Evolutionary conservation across 2,888 invertebrate species (phyloP), one percentile per base, ranked within the genome.

Genomic region (Volucella bombylans): DNA sequence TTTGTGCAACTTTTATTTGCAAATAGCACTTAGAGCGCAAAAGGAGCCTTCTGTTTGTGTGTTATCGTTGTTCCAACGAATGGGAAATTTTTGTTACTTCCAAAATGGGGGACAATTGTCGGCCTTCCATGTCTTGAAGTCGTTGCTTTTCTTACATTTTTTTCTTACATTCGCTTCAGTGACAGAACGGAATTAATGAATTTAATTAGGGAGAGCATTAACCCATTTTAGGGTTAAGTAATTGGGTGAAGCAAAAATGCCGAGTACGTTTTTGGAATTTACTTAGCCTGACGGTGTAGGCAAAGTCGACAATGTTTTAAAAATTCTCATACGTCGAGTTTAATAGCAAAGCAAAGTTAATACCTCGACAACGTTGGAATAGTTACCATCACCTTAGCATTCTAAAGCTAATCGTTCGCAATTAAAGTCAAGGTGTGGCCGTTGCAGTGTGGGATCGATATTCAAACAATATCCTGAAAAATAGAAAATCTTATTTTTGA

Each of bases 191-290:
- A 73, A 79, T 73, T 74, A 74, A 71, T 83, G 74, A 74, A 80
- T 83, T 83, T 80, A 80, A 80, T 83, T 83, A 71, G 57, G 18
- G 50, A 80, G 83, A 71, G 74, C 83, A 74, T 79, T 83, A 74
- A 83, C 83, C 83, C 50, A 83, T 74, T 83, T 80, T 57, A 74
- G 73, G 82, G 73, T 73, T 73, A 74, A 73, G 64, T 79, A 74
- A 83, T 83, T 74, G 82, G 73, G 82, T 82, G 78, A 82, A 72
- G 65, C 65, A 59, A 47, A 67, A 76, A 76, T 76, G 49, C 15
- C 23, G 18, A 61, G 23, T 23, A 23, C 23, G 4, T 23, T 23
- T 23, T 23, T 23, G 23, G 23, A 23, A 23, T 23, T 23, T 3
- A 23, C 18, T 18, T 18, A 18, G 18, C 18, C 18, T 18, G 18